Base-by-base conservation (phyloP, 2,888 invertebrate genomes). In the Vesta saturnalis region DNA sequence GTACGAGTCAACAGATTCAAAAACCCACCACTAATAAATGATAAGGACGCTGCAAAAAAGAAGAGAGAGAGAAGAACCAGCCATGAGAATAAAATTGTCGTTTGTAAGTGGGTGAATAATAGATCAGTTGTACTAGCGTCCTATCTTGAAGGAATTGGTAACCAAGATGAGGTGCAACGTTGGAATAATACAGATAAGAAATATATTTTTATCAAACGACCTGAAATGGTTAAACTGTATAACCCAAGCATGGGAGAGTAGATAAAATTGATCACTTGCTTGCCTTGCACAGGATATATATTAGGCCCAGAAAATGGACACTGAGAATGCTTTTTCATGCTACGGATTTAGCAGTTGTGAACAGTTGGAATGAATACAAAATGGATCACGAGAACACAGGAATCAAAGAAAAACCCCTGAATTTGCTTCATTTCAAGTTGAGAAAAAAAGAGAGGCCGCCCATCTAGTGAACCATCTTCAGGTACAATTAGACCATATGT, bases 61-160 rank as follows among this genome's bases (percentile, higher is more conserved):
- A 52, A 18, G 52, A 52, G 52, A 18, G 19, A 10, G 19, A 2
- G 16, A 47, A n/a, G 3, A 47, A 47, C 47, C 47, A 5, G 16
- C 3, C 12, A 19, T 19, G 21, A 52, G 10, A 18, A 21, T 52
- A 52, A 52, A 52, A 19, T 52, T 52, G 52, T 52, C 21, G n/a
- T 52, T 8, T 6, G 52, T 8, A 58, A 58, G 18, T 47, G 21
- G 59, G 22, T 58, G 10, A 21, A 58, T 43, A 58, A 58, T 8
- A 6, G 58, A 10, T 58, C 19, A 18, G 58, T 58, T 16, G 18
- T 18, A 19, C 12, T 43, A 12, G 58, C 39, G 0, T 58, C 12
- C 0, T 43, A 58, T 19, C 19, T 58, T 58, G 43, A 19, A 4
- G 43, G 21, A 39, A 18, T 43, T 18, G 19, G 43, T 1, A 18